Conservation (phyloP, 2,797 vertebrate genomes). For the Hippoglossus hippoglossus region DNA sequence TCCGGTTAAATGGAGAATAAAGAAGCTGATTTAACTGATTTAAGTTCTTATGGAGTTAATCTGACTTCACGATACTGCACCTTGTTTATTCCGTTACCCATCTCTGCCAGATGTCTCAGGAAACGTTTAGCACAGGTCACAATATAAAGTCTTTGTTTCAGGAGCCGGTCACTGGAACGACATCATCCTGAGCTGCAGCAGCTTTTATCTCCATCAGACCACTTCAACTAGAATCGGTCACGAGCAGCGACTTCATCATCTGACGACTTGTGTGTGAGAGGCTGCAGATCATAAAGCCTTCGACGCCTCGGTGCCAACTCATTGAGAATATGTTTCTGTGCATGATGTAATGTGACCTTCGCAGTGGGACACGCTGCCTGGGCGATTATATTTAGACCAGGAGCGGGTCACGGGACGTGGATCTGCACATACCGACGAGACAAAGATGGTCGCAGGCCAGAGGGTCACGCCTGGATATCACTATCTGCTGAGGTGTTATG, state of each 20-base stretch:
- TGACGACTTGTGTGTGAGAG: constrained; percentile 16
- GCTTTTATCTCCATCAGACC: not conserved
- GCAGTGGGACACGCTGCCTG: constrained; percentile 22
- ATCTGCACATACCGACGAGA: constrained; percentile 65
- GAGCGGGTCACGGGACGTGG: constrained; percentile 60
- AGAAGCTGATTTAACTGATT: not conserved
- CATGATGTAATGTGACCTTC: constrained; percentile 75
- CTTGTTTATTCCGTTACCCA: constrained; percentile 84
- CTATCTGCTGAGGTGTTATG: constrained; percentile 40
- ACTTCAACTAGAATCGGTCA: not conserved
- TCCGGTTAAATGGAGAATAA: not conserved
- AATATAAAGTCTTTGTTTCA: not conserved
- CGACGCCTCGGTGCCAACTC: not conserved
- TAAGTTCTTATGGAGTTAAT: not conserved
- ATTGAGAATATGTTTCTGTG: constrained; percentile 4
- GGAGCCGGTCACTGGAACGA: not conserved
- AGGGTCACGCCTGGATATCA: constrained; percentile 17
- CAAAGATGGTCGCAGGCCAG: constrained; percentile 69
- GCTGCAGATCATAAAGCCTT: constrained; percentile 42
- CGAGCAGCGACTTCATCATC: not conserved
- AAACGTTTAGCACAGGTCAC: not conserved
- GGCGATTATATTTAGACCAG: constrained; percentile 73
- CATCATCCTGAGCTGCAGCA: not conserved
- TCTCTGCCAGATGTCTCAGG: constrained; percentile 26
- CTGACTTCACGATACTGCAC: constrained; percentile 39